A percentile compares a stretch with the other conserved stretches of the same genome.
phyloP scores from a whole-genome alignment of 2,888 invertebrate species.

The Aphodius sticticus region DNA sequence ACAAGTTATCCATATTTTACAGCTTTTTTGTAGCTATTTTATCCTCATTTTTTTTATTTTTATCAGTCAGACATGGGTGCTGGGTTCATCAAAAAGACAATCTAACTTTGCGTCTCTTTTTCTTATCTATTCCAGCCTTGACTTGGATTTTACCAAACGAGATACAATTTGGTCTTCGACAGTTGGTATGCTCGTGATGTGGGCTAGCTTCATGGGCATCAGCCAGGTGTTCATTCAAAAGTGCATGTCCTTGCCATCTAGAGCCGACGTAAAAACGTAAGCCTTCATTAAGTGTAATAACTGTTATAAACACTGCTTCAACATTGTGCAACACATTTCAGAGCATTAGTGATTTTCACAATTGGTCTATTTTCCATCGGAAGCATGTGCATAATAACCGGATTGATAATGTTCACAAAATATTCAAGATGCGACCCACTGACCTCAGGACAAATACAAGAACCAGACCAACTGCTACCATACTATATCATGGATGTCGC shows the following conservation, averaged over 20 bases:
- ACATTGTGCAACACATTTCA: constrained; percentile 42
- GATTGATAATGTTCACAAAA: constrained; percentile 69
- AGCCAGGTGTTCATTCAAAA: constrained; percentile 69
- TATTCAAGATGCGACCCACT: constrained; percentile 73
- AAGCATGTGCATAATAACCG: constrained; percentile 65
- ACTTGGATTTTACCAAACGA: constrained; percentile 66
- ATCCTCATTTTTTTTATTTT: no score
- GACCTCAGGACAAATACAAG: constrained; percentile 63
- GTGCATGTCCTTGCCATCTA: constrained; percentile 66
- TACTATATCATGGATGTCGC: constrained; percentile 76
- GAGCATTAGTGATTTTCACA: constrained; percentile 50
- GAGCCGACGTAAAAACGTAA: constrained; percentile 64
- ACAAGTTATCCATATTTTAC: no score
- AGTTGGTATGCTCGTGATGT: constrained; percentile 62
- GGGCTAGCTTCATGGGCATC: constrained; percentile 65
- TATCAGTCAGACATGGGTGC: no score
- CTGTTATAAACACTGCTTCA: neutral
- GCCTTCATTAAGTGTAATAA: constrained; percentile 20
- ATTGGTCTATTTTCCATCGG: constrained; percentile 22
- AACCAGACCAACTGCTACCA: constrained; percentile 69
- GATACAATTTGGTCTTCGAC: constrained; percentile 70
- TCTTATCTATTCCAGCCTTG: constrained; percentile 61
- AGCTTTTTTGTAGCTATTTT: no score
- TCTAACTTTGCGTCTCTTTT: neutral
- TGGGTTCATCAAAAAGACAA: no score